phyloP scores from a whole-genome alignment of 2,888 invertebrate genomes.

The Caenorhabditis uteleia region DNA sequence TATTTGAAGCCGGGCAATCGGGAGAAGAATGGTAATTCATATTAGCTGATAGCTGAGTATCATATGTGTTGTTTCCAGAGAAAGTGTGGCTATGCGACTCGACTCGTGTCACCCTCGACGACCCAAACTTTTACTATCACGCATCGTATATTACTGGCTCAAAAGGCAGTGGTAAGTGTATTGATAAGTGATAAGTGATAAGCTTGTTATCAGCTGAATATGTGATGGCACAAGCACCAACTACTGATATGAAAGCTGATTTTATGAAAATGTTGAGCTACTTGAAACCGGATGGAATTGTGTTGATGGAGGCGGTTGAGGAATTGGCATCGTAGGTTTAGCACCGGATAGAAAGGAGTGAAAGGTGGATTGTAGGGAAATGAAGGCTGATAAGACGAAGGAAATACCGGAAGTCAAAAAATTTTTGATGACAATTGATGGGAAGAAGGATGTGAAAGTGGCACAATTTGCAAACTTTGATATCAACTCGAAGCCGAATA shows the following conservation, averaged over 20 bases:
- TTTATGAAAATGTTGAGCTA: conserved; percentile 24
- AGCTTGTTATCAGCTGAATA: conserved; percentile 20
- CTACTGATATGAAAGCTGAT: conserved; percentile 14
- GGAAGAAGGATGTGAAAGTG: not conserved
- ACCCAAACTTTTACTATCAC: conserved; percentile 27
- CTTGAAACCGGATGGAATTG: conserved; percentile 23
- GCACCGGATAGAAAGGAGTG: too few relatives aligned
- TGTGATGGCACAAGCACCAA: conserved; percentile 37
- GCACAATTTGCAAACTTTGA: not conserved
- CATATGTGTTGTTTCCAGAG: not conserved
- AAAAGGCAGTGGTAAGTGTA: conserved; percentile 1
- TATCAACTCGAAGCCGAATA: not conserved
- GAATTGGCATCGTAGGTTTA: conserved; percentile 11
- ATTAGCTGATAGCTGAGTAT: conserved; percentile 1
- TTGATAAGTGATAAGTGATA: not conserved
- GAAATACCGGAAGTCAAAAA: too few relatives aligned
- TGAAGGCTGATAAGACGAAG: too few relatives aligned
- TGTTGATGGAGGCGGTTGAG: conserved; percentile 16
- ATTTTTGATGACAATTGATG: too few relatives aligned
- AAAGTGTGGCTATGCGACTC: conserved; percentile 26
- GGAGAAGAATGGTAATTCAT: conserved; percentile 34
- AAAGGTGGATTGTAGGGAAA: too few relatives aligned
- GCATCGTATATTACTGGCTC: conserved; percentile 32
- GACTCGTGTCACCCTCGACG: conserved; percentile 27
- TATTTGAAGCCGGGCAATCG: conserved; percentile 31